Evolutionary conservation across 2,113 vertebrate genomes (phyloP).

Genomic region (Hippocampus guttulatus): DNA sequence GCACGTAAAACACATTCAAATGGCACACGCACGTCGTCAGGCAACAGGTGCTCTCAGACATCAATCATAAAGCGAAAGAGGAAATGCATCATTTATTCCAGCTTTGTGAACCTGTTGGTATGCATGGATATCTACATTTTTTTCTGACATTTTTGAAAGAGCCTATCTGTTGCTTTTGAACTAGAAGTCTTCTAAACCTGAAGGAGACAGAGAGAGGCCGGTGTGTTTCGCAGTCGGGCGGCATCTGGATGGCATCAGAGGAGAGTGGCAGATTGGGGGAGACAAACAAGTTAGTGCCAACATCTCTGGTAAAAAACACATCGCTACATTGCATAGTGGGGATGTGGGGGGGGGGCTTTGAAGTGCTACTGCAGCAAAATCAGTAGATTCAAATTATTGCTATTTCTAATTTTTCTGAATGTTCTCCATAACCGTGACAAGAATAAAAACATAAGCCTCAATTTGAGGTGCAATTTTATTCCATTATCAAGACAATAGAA

Average conservation of each 20-base stretch:
- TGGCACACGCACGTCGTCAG: constrained; percentile 22
- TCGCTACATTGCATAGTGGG: constrained; percentile 24
- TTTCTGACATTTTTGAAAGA: too few relatives aligned
- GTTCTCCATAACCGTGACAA: not conserved
- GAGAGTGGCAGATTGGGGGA: constrained; percentile 77
- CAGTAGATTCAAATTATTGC: constrained; percentile 15
- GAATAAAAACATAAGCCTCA: not conserved
- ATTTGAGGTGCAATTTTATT: not conserved
- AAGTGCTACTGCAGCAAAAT: constrained; percentile 56
- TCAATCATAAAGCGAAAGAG: too few relatives aligned
- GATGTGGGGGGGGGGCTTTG: constrained; percentile 54
- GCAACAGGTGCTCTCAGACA: constrained; percentile 33
- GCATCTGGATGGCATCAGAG: constrained; percentile 85
- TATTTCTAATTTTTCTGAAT: not conserved
- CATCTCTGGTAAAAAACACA: constrained; percentile 76
- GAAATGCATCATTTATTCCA: too few relatives aligned
- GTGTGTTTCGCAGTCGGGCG: too few relatives aligned
- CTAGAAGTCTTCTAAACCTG: too few relatives aligned
- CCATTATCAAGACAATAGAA: not conserved
- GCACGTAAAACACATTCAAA: constrained; percentile 23
- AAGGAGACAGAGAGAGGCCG: too few relatives aligned
- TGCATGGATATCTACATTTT: too few relatives aligned
- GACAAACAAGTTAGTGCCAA: constrained; percentile 85
- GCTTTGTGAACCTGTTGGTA: too few relatives aligned
- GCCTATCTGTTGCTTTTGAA: too few relatives aligned